phyloP scores from a whole-genome alignment of 2,888 invertebrate genomes.

The Odontothrips loti region DNA sequence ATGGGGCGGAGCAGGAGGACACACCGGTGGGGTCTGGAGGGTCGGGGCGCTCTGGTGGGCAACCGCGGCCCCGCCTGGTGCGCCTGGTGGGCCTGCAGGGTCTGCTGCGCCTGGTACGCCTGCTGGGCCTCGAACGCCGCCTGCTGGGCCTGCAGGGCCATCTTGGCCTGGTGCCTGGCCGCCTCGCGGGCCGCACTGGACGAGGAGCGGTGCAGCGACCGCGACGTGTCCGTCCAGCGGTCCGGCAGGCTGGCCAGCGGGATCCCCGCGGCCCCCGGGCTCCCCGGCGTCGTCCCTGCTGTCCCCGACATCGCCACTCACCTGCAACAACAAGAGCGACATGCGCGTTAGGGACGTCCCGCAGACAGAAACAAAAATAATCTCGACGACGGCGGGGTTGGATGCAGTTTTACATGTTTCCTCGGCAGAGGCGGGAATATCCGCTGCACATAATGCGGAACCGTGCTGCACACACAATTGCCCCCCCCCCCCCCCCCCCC shows the following conservation, averaged over 20 bases:
- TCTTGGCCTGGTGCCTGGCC: neutral
- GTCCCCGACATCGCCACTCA: neutral
- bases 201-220: constrained; percentile 9
- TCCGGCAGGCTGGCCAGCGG: neutral
- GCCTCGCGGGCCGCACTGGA: neutral
- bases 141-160: neutral
- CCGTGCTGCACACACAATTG: too few relatives aligned
- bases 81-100: neutral
- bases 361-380: neutral
- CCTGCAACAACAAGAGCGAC: neutral
- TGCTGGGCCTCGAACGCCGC: neutral
- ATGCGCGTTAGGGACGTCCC: neutral
- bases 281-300: too few relatives aligned
- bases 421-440: too few relatives aligned
- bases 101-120: neutral
- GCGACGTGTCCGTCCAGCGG: constrained; percentile 22
- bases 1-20: neutral
- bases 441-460: too few relatives aligned
- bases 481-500: neutral
- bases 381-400: neutral
- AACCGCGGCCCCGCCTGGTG: neutral
- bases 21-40: constrained; percentile 1
- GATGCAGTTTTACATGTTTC: neutral
- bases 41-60: constrained; percentile 1
- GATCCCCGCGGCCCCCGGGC: neutral